Evolutionary conservation across 2,888 invertebrate genomes (phyloP).

Genomic region (Andrena bicolor): DNA sequence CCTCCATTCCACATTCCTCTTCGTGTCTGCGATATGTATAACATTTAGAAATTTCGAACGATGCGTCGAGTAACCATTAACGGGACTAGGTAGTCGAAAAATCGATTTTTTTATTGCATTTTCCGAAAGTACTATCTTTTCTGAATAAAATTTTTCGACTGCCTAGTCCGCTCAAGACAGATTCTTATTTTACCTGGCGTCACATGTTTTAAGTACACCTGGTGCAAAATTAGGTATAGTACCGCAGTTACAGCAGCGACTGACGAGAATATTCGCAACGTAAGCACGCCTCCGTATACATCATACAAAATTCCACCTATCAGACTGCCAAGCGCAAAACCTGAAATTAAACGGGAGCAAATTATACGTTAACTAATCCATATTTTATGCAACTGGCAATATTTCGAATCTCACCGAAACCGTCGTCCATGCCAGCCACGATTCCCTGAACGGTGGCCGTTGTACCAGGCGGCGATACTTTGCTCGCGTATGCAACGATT

Average conservation of each 20-base stretch:
- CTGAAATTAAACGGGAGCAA: constrained; percentile 82
- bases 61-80: background rate
- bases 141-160: no score
- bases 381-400: background rate
- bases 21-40: constrained; percentile 62
- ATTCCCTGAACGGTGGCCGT: constrained; percentile 95
- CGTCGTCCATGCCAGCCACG: constrained; percentile 95
- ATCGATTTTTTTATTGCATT: no score
- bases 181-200: constrained; percentile 76
- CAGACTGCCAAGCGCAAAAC: constrained; percentile 91
- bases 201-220: constrained; percentile 79
- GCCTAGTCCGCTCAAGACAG: background rate
- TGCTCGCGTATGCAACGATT: constrained; percentile 89
- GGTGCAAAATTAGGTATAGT: constrained; percentile 84
- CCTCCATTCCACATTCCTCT: constrained; percentile 74
- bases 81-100: no score
- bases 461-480: constrained; percentile 88
- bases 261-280: constrained; percentile 86
- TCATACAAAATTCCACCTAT: constrained; percentile 90
- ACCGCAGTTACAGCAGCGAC: constrained; percentile 85
- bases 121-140: no score
- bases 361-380: background rate
- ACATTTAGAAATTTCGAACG: background rate
- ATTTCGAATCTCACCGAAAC: constrained; percentile 87
- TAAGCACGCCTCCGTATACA: constrained; percentile 87